These are phyloP conservation scores for Drosophila buzzatii DNA, from an alignment of 2,888 invertebrate species.

Conservation along the genomic window DNA sequence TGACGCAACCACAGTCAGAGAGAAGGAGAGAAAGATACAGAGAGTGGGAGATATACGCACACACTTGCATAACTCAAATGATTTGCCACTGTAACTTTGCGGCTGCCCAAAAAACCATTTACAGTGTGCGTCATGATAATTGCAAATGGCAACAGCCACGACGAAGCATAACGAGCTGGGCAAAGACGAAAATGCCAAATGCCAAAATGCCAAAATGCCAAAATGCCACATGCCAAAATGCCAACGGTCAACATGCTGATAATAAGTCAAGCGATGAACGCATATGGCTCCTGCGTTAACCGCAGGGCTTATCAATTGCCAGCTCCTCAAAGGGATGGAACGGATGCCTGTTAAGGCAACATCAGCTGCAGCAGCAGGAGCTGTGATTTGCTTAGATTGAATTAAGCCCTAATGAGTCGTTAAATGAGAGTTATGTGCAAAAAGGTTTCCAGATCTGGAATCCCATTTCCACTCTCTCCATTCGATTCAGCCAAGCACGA, in stretches of 20 bases:
- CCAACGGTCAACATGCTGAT: constrained; percentile 70
- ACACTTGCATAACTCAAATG: constrained; percentile 36
- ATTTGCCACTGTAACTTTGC: constrained; percentile 64
- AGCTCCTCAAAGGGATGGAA: constrained; percentile 25
- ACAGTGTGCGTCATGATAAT: constrained; percentile 72
- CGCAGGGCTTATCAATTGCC: constrained; percentile 56
- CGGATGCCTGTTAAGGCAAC: neutral
- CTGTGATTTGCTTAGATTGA: constrained; percentile 56
- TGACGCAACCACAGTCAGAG: constrained; percentile 51
- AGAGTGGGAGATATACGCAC: constrained; percentile 7
- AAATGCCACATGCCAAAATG: neutral
- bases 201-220: constrained; percentile 2
- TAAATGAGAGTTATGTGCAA: constrained; percentile 37
- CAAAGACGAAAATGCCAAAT: constrained; percentile 18
- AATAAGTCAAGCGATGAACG: constrained; percentile 72
- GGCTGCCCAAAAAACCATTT: constrained; percentile 54
- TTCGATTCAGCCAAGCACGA: constrained; percentile 10
- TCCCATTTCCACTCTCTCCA: neutral
- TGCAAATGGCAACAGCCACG: constrained; percentile 57
- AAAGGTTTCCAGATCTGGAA: constrained; percentile 6
- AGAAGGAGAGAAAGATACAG: no score
- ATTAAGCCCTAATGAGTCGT: constrained; percentile 76
- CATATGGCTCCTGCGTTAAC: constrained; percentile 30
- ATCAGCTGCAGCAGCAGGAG: constrained; percentile 12
- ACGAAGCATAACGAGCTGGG: constrained; percentile 19